Base-by-base conservation (phyloP, 2,797 vertebrate species). In the Urophycis tenuis region DNA sequence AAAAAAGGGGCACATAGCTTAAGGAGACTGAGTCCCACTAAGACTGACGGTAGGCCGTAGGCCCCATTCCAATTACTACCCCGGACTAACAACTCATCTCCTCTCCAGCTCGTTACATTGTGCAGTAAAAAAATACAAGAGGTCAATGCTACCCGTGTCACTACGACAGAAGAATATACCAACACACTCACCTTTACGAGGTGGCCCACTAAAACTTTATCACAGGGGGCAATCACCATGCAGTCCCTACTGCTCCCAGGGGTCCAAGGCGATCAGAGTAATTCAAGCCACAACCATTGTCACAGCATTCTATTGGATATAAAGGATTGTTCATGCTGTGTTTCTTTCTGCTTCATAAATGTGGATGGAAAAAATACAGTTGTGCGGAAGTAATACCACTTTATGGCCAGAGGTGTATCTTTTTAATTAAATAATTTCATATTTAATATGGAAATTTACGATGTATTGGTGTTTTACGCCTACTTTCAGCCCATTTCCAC, bases 151-250 rank as follows among this genome's bases (percentile, higher is more conserved):
- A 80, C 69, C 34, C 73, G n/a, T 33, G 69, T n/a, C 73, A 60
- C 72, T 81, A 75, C 45, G 9, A 29, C 69, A 75, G 67, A 82
- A 80, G 41, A 75, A 84, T 77, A 83, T 69, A 80, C 53, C 74
- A 81, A 77, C 78, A 81, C 75, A 53, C 71, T 73, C 76, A 77
- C 53, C 78, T 87, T 89, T 89, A 87, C 83, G 74, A 79, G 76
- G 75, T 76, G 74, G 81, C 81, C 79, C 80, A 85, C 72, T 84
- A n/a, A 41, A 78, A 77, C 75, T 77, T 81, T 83, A 85, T 80
- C 72, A 75, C 31, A 45, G 49, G 60, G 69, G 45, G 30, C 25
- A 75, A 73, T 73, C 25, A 77, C 74, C 45, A 78, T 82, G 79
- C n/a, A 74, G 14, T 39, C 45, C 32, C 72, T 7, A 34, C 64